Base-by-base conservation (phyloP, 2,888 invertebrate genomes). In the Ephialtes manifestator region DNA sequence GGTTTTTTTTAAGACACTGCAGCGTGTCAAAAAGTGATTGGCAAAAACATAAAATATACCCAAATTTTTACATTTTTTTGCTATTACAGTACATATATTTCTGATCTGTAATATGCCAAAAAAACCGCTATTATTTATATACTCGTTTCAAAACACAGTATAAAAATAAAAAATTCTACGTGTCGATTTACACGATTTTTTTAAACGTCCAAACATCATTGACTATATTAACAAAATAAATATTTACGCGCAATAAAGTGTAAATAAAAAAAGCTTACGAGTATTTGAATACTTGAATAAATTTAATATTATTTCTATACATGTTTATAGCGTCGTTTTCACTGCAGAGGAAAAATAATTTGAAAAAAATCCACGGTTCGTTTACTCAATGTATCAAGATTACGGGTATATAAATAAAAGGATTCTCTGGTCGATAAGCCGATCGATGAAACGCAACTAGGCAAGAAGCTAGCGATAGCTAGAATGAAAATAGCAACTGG, bases 401-500 rank as follows among this genome's bases (percentile, higher is more conserved):
- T 5, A 18, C 43, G 68, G 48, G 39, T 15, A 3, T 43, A 43
- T 63, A 48, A 48, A 68, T 68, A 43, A 35, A 10, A 53, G 51
- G 31, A 72, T 72, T 35, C 43, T 51, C 53, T n/a, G 60, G 43
- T 65, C 15, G 53, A 63, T 20, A 13, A 43, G 39, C 31, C 28
- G 46, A 76, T 48, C 15, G 72, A 78, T 60, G 60, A 83, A 60
- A 53, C 43, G 18, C 53, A 18, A 55, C 11, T 63, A 7, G 28
- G 58, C 20, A 58, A 81, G 67, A 74, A n/a, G n/a, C 58, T 68
- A 58, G 35, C 43, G 67, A 58, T 46, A 53, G 63, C 31, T 13
- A 20, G 51, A 18, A 24, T 58, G 71, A 78, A 75, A 75, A 70
- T 74, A 24, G 53, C 60, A 60, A 63, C 60, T 60, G 67, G 18